These are phyloP conservation scores for Aviceda subcristata DNA, from an alignment of 2,113 vertebrate species.

Conservation along the genomic window DNA sequence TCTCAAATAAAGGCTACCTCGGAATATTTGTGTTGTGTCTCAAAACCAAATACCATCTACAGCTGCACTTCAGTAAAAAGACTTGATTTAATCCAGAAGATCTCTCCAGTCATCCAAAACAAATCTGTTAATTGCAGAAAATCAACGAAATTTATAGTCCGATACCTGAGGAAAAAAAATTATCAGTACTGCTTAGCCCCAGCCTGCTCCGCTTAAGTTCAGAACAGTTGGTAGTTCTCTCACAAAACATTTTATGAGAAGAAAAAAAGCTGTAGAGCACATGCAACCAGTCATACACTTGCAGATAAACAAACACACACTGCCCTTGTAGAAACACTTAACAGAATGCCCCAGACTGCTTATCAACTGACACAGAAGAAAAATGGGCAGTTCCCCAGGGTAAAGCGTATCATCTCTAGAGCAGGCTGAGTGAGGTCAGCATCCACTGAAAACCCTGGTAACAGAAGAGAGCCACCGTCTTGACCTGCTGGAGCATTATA, in stretches of 20 bases:
- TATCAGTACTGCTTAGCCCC: background rate
- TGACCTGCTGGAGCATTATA: background rate
- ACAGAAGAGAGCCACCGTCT: accelerated
- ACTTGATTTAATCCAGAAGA: background rate
- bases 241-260: background rate
- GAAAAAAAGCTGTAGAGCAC: background rate
- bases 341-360: background rate
- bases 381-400: background rate
- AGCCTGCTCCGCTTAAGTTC: background rate
- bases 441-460: background rate
- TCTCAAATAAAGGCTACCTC: background rate
- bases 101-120: background rate
- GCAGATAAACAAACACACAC: background rate
- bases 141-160: background rate
- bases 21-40: background rate
- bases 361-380: background rate
- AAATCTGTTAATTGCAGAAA: background rate
- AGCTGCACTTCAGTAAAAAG: background rate
- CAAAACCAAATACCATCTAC: background rate
- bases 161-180: background rate
- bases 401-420: background rate
- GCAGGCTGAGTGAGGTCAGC: background rate
- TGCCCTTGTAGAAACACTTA: background rate
- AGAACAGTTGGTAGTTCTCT: background rate
- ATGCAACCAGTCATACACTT: background rate